Conservation (phyloP, 2,797 vertebrate genomes). For the Spinibarbus caldwelli region DNA sequence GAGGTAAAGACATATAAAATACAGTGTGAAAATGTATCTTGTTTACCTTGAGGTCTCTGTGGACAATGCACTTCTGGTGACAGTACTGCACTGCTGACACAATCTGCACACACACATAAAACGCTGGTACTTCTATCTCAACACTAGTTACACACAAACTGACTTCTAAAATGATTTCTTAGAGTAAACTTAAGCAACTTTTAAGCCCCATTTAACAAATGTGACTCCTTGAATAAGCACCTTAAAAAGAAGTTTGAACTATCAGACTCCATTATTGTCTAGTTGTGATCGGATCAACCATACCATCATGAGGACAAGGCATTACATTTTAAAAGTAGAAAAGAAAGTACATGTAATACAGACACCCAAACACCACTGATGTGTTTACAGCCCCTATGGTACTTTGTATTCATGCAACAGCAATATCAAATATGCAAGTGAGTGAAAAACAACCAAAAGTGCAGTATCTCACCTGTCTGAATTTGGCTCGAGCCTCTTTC, state of each 20-base stretch:
- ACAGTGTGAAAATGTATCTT: background rate
- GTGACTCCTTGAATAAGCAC: background rate
- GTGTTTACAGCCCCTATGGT: slow-evolving; percentile 3
- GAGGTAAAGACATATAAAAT: background rate
- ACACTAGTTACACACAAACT: background rate
- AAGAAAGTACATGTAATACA: background rate
- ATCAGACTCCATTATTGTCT: background rate
- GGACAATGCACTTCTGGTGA: slow-evolving; percentile 94
- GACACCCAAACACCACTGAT: background rate
- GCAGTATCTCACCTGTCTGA: slow-evolving; percentile 83
- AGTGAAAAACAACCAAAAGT: background rate
- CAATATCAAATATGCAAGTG: background rate
- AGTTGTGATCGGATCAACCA: background rate
- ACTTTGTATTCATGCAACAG: background rate
- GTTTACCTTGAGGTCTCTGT: slow-evolving; percentile 92
- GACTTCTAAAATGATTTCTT: background rate
- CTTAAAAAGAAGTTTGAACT: background rate
- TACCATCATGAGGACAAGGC: background rate
- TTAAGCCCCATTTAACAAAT: background rate
- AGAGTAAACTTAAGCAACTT: background rate
- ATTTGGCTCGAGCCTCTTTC: slow-evolving; percentile 94
- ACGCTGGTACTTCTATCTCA: background rate
- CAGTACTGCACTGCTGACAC: slow-evolving; percentile 94
- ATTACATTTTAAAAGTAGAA: background rate
- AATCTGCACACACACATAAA: slow-evolving; percentile 74